phyloP scores from a whole-genome alignment of 1,140 invertebrate species.

The Daktulosphaira vitifoliae region DNA sequence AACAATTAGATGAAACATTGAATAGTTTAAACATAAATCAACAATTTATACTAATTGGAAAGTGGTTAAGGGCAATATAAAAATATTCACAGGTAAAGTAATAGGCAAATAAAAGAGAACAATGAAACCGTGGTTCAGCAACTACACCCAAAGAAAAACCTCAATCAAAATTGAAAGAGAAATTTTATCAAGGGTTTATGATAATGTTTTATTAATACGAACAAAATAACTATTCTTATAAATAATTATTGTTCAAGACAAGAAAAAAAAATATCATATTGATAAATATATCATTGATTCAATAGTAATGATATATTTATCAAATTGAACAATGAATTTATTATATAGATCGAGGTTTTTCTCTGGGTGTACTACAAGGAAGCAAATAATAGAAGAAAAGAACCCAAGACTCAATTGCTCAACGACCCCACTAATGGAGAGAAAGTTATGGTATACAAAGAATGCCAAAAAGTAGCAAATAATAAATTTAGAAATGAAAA shows the following conservation, averaged over 20 bases:
- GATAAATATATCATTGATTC: too few relatives aligned
- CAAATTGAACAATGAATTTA: too few relatives aligned
- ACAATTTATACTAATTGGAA: neutral
- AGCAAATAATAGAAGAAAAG: conserved; percentile 26
- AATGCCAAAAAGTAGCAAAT: conserved; percentile 10
- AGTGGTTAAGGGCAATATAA: neutral
- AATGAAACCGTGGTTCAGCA: conserved; percentile 35
- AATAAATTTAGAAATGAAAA: conserved; percentile 25
- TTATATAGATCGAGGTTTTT: too few relatives aligned
- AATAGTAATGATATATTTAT: too few relatives aligned
- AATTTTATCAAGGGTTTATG: too few relatives aligned
- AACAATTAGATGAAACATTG: conserved; percentile 1
- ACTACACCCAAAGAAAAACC: too few relatives aligned
- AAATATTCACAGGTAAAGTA: neutral
- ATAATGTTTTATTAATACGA: too few relatives aligned
- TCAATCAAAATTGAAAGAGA: too few relatives aligned
- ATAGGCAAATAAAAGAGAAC: conserved; percentile 1
- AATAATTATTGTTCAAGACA: too few relatives aligned
- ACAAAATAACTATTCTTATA: too few relatives aligned
- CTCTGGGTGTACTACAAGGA: too few relatives aligned
- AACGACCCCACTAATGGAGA: conserved; percentile 2
- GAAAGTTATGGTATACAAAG: conserved; percentile 3
- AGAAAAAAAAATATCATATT: too few relatives aligned
- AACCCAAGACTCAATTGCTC: conserved; percentile 18
- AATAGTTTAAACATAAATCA: neutral